Evolutionary conservation across 2,113 vertebrate species (phyloP).

Genomic region (Sitta europaea): DNA sequence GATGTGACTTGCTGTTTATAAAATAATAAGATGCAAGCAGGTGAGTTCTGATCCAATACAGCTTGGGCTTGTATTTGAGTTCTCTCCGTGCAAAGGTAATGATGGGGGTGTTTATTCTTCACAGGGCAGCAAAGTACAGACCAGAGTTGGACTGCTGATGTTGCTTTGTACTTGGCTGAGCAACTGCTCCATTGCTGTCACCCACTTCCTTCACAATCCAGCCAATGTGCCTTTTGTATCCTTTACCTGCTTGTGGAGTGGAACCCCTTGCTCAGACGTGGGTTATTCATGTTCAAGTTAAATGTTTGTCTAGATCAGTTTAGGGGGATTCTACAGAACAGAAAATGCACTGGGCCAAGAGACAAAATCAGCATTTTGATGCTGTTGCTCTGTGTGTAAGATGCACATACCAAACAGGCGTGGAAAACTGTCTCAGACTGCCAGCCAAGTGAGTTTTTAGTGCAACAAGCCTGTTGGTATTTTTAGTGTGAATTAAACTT

Average conservation of each 20-base stretch:
- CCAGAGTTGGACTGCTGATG: constrained; percentile 94
- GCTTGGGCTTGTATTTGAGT: background rate
- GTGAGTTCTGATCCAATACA: background rate
- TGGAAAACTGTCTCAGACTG: background rate
- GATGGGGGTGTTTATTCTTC: background rate
- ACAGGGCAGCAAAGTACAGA: constrained; percentile 97
- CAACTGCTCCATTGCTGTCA: constrained; percentile 96
- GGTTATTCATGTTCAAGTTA: accelerated
- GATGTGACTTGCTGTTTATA: background rate
- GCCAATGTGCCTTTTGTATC: constrained; percentile 98
- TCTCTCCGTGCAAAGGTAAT: background rate
- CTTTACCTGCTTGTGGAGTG: constrained; percentile 57
- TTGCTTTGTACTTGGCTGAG: constrained; percentile 96
- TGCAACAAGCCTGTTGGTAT: background rate
- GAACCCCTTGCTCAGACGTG: background rate
- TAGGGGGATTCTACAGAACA: background rate
- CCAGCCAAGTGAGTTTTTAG: too few relatives aligned
- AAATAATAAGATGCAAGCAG: background rate
- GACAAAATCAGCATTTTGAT: accelerated
- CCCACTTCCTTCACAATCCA: constrained; percentile 96
- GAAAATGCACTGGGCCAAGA: background rate
- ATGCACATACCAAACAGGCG: accelerated
- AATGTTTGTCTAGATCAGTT: background rate
- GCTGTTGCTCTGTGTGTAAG: background rate
- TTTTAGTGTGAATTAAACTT: background rate